Evolutionary conservation across 2,113 vertebrate species (phyloP), one percentile per base, ranked within the genome.

Genomic region (Columbina picui): DNA sequence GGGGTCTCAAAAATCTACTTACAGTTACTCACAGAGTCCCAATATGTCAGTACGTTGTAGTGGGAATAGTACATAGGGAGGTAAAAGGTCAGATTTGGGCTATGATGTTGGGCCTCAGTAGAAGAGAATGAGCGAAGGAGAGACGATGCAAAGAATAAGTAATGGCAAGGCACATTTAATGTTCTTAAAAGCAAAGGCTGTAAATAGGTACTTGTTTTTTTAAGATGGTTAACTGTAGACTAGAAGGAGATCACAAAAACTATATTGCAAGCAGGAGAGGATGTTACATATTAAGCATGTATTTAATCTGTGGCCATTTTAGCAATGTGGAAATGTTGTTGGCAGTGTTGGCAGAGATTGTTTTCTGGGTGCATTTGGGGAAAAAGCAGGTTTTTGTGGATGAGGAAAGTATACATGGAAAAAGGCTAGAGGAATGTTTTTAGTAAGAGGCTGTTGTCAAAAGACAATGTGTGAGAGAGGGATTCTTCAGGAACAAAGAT

Each of bases 211-310:
- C 9, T 65, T 3, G 14, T 7, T 39, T 50, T 19, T 56, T 84
- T 60, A 36, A 70, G 45, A 5, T 36, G 14, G 4, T 30, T 84
- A 27, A 2, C 69, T 77, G 32, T 45, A 19, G 47, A 23, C 27
- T 23, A 14, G 7, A 13, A 61, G 23, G 26, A 20, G 55, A 26
- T 73, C 4, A 39, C n/a, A 34, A 39, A 49, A 79, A 6, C 6
- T 67, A 1, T 56, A 12, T 14, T 2, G 2, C 2, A 22, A 8
- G 27, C 39, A 34, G 59, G 53, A 64, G 47, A 7, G 6, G 2
- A 5, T 65, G 10, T 77, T 68, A 15, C 4, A 3, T 73, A 5
- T 52, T 73, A 49, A 61, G 34, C 4, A 7, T 32, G 14, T 84
- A 7, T 65, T 57, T 77, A 53, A 49, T 63, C n/a, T 81, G 52